Conservation (phyloP, 2,113 vertebrate genomes). For the Cercocebus atys region DNA sequence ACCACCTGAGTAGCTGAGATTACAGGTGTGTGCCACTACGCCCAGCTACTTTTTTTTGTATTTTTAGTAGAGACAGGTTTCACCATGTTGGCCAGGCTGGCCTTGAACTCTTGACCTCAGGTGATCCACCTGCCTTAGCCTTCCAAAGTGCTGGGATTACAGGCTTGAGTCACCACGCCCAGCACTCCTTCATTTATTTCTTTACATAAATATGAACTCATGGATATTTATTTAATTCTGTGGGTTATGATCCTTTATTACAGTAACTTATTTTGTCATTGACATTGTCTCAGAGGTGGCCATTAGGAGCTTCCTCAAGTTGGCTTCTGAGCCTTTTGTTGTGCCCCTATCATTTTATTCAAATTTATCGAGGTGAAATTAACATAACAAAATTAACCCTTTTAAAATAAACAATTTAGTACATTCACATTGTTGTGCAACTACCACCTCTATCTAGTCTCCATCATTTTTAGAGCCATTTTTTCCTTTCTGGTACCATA, state of each 20-base stretch:
- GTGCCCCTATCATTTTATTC: neutral
- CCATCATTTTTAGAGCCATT: neutral
- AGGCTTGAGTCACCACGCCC: too few relatives aligned
- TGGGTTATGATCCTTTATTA: neutral
- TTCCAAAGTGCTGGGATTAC: too few relatives aligned
- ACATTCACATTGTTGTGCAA: neutral
- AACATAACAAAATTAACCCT: neutral
- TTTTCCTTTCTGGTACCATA: neutral
- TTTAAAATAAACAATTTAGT: neutral
- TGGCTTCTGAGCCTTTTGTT: neutral
- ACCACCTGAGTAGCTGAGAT: too few relatives aligned
- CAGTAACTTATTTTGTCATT: neutral
- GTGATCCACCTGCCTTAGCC: too few relatives aligned
- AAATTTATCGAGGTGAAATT: neutral
- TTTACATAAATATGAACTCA: neutral
- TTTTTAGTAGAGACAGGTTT: too few relatives aligned
- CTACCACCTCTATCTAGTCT: neutral
- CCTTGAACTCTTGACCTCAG: too few relatives aligned
- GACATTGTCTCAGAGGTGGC: neutral
- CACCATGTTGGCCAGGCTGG: too few relatives aligned
- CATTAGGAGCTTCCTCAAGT: neutral
- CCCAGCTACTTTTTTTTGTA: too few relatives aligned
- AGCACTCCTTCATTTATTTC: neutral
- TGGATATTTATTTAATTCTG: neutral
- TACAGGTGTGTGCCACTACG: too few relatives aligned